Conservation (phyloP, 1,140 invertebrate species). For the Ganaspis sp. region DNA sequence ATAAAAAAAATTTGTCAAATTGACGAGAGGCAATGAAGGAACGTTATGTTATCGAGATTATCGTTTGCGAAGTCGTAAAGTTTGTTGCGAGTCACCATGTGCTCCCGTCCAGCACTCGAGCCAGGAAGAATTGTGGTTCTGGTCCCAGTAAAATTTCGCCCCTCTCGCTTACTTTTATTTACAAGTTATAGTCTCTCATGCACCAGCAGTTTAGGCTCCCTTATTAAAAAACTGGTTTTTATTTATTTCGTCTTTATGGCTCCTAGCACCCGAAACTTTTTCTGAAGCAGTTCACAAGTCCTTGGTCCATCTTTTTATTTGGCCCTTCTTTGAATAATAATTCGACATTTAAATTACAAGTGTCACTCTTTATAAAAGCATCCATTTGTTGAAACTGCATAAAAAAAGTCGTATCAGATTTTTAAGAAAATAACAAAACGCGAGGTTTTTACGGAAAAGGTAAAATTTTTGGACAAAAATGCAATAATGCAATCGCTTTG, state of each 20-base stretch:
- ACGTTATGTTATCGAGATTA: slow-evolving; percentile 34
- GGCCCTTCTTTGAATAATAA: slow-evolving; percentile 12
- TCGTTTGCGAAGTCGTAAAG: slow-evolving; percentile 30
- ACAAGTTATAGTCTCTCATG: background rate
- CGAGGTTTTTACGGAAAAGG: too few relatives aligned
- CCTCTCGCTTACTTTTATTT: slow-evolving; percentile 25
- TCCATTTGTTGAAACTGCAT: background rate
- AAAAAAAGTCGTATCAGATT: background rate
- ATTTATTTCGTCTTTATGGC: slow-evolving; percentile 6
- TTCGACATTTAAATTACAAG: background rate
- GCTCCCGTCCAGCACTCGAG: background rate
- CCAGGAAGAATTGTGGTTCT: slow-evolving; percentile 15
- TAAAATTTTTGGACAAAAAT: too few relatives aligned
- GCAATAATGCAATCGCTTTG: too few relatives aligned
- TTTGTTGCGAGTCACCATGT: background rate
- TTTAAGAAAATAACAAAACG: too few relatives aligned
- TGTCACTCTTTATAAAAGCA: slow-evolving; percentile 1
- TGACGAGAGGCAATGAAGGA: background rate
- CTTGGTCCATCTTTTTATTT: background rate
- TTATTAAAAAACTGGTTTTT: slow-evolving; percentile 24
- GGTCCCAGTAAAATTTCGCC: background rate
- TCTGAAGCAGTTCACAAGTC: background rate
- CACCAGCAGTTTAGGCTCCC: background rate
- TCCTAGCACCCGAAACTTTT: slow-evolving; percentile 18
- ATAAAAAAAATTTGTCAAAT: slow-evolving; percentile 6